These are phyloP conservation scores for Hypomecis punctinalis DNA, from an alignment of 2,888 invertebrate genomes.

Conservation along the genomic window DNA sequence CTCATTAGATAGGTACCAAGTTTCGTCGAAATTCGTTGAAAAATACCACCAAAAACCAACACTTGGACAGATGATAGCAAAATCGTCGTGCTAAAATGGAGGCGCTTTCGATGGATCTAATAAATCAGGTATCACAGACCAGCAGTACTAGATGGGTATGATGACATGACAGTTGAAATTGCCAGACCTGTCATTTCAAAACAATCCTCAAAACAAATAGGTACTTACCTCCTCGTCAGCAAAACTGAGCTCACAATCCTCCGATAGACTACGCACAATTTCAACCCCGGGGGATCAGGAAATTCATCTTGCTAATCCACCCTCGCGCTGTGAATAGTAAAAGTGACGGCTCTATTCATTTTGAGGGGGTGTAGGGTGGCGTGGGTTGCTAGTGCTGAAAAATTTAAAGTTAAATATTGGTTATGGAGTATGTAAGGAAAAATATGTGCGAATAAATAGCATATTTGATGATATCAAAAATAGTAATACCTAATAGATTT, in stretches of 20 bases:
- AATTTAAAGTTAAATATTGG: constrained; percentile 5
- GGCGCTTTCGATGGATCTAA: too few relatives aligned
- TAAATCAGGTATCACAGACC: too few relatives aligned
- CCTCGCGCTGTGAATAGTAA: constrained; percentile 79
- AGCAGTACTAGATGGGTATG: too few relatives aligned
- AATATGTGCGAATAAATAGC: too few relatives aligned
- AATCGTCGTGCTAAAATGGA: too few relatives aligned
- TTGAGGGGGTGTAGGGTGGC: constrained; percentile 48
- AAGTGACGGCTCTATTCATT: constrained; percentile 83
- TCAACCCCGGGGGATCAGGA: constrained; percentile 72
- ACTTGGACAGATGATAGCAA: too few relatives aligned
- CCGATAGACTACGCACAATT: constrained; percentile 70
- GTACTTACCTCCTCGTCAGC: background rate
- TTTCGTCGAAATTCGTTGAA: too few relatives aligned
- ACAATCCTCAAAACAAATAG: background rate
- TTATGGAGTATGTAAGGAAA: too few relatives aligned
- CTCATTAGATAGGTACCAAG: too few relatives aligned
- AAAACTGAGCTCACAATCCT: constrained; percentile 57
- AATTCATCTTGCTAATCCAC: constrained; percentile 82
- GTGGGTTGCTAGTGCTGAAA: constrained; percentile 36
- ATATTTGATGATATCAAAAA: too few relatives aligned
- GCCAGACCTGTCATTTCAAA: background rate
- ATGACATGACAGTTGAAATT: background rate
- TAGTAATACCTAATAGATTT: too few relatives aligned
- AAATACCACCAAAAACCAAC: too few relatives aligned